Evolutionary conservation across 1,140 invertebrate genomes (phyloP).

Genomic region (Metopolophium dirhodum): DNA sequence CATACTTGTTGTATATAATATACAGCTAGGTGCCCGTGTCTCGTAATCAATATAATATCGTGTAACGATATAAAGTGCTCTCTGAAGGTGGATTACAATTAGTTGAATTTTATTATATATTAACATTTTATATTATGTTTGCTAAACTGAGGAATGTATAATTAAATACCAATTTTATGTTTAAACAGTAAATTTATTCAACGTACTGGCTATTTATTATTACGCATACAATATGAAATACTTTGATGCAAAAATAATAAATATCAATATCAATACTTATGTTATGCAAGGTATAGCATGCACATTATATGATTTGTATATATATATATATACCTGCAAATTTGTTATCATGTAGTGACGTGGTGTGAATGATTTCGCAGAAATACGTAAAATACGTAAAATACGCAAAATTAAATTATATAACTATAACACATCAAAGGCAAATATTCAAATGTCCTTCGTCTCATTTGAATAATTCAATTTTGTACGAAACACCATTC

Average conservation of each 20-base stretch:
- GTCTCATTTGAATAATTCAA: background rate
- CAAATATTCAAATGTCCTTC: background rate
- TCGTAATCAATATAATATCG: background rate
- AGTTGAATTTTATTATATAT: background rate
- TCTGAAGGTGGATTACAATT: background rate
- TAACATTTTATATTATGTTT: background rate
- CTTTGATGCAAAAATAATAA: background rate
- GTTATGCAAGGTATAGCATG: too few relatives aligned
- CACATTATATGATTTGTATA: background rate
- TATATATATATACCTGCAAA: background rate
- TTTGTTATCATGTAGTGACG: background rate
- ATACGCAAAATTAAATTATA: background rate
- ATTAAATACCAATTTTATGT: conserved; percentile 9
- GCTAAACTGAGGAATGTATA: background rate
- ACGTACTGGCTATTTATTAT: background rate
- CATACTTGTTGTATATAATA: background rate
- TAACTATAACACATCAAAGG: background rate
- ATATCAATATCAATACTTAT: background rate
- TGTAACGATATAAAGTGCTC: background rate
- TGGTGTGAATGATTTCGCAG: background rate
- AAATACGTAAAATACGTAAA: background rate
- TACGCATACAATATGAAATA: background rate
- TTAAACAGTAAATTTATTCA: background rate
- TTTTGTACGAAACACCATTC: background rate
- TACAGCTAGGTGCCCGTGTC: background rate